phyloP scores from a whole-genome alignment of 2,888 invertebrate genomes.

The Cynaeus angustus region DNA sequence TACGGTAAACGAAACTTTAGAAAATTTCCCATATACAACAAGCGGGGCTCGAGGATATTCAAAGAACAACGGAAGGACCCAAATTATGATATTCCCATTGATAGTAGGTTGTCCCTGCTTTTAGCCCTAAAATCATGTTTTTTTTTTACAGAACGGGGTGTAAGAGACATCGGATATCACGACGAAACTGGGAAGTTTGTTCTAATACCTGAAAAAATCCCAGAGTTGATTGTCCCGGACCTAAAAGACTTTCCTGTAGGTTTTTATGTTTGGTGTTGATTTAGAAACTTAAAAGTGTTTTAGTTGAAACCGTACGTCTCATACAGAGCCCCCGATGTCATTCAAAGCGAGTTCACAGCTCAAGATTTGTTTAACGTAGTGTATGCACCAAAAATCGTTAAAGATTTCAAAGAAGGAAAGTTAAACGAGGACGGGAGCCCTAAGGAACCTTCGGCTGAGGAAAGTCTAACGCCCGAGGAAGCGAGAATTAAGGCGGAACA shows the following conservation, averaged over 20 bases:
- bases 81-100: slow-evolving; percentile 79
- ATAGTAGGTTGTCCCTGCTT: slow-evolving; percentile 71
- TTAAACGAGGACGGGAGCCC: slow-evolving; percentile 81
- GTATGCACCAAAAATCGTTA: slow-evolving; percentile 85
- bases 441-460: slow-evolving; percentile 81
- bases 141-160: slow-evolving; percentile 80
- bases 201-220: slow-evolving; percentile 89
- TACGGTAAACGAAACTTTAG: slow-evolving; percentile 87
- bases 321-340: slow-evolving; percentile 84
- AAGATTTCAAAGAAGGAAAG: slow-evolving; percentile 83
- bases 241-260: slow-evolving; percentile 82
- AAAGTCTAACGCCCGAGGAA: slow-evolving; percentile 81
- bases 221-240: slow-evolving; percentile 94
- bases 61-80: slow-evolving; percentile 76
- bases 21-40: slow-evolving; percentile 85
- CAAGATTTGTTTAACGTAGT: slow-evolving; percentile 87
- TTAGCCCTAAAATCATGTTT: neutral
- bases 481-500: slow-evolving; percentile 81
- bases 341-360: slow-evolving; percentile 88
- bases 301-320: slow-evolving; percentile 95
- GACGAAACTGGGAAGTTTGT: slow-evolving; percentile 76
- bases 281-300: slow-evolving; percentile 58
- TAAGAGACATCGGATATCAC: slow-evolving; percentile 77
- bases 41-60: slow-evolving; percentile 81
- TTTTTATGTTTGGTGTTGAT: slow-evolving; percentile 2